phyloP scores from a whole-genome alignment of 92 coral and sea anemone genomes.

The Actinostola sp. region DNA sequence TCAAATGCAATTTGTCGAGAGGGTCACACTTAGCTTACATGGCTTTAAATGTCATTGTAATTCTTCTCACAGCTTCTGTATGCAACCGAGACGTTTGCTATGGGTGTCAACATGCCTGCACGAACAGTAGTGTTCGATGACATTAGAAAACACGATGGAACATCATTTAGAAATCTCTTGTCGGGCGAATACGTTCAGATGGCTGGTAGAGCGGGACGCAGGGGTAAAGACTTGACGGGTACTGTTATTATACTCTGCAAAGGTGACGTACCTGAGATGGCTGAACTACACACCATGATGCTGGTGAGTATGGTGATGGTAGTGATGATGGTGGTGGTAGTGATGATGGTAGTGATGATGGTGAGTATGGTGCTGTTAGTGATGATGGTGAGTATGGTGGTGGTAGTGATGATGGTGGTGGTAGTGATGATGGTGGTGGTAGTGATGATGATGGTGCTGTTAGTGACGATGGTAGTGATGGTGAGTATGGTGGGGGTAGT shows the following conservation, averaged over 20 bases:
- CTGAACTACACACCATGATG: slow-evolving; percentile 94
- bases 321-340: neutral
- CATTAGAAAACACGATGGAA: slow-evolving; percentile 89
- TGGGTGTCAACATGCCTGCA: slow-evolving; percentile 99
- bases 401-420: neutral
- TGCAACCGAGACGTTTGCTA: slow-evolving; percentile 99
- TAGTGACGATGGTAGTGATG: neutral
- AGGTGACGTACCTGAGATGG: slow-evolving; percentile 85
- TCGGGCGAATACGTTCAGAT: slow-evolving; percentile 94
- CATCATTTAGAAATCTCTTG: slow-evolving; percentile 70
- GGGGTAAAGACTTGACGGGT: slow-evolving; percentile 92
- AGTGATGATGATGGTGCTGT: neutral
- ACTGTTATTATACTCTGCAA: slow-evolving; percentile 94
- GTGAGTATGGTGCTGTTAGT: slow-evolving; percentile 6
- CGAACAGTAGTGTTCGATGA: slow-evolving; percentile 93
- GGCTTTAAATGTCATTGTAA: neutral
- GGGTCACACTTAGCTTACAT: no score
- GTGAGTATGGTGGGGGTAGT: neutral
- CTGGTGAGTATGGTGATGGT: slow-evolving; percentile 57
- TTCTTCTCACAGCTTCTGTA: slow-evolving; percentile 72
- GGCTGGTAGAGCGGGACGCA: slow-evolving; percentile 99
- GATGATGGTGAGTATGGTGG: neutral
- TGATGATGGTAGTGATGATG: slow-evolving; percentile 4
- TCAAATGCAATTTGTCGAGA: no score
- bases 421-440: neutral